These are phyloP conservation scores for Corythoichthys haematopterus DNA, from an alignment of 2,113 vertebrate species.

Conservation along the genomic window DNA sequence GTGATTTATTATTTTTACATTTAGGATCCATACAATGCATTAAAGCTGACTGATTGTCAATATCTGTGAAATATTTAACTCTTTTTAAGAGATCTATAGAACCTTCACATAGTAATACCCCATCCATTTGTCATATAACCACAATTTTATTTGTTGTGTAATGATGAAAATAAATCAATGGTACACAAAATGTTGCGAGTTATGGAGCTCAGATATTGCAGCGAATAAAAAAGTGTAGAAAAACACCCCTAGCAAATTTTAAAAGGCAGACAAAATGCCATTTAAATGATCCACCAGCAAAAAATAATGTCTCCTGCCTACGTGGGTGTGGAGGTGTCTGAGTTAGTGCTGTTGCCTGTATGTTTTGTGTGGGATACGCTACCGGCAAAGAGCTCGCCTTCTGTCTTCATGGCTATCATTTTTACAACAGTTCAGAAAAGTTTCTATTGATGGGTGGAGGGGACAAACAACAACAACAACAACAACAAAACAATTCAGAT, in stretches of 20 bases:
- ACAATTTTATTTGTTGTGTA: background rate
- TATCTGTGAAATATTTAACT: background rate
- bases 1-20: background rate
- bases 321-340: conserved; percentile 24
- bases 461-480: too few species aligned
- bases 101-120: background rate
- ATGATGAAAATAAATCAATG: too few species aligned
- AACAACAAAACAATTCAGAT: conserved; percentile 1
- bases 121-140: background rate
- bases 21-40: background rate
- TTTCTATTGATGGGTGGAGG: conserved; percentile 4
- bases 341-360: conserved; percentile 4
- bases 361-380: conserved; percentile 4
- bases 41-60: background rate
- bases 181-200: too few species aligned
- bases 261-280: conserved; percentile 79
- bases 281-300: conserved; percentile 88
- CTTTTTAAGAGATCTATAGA: background rate
- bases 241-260: conserved; percentile 80
- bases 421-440: conserved; percentile 25
- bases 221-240: conserved; percentile 37
- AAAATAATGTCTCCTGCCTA: conserved; percentile 68
- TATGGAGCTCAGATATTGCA: too few species aligned
- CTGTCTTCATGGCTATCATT: conserved; percentile 32
- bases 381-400: conserved; percentile 21